Base-by-base conservation (phyloP, 1,140 invertebrate species). In the Caenorhabditis tropicalis region DNA sequence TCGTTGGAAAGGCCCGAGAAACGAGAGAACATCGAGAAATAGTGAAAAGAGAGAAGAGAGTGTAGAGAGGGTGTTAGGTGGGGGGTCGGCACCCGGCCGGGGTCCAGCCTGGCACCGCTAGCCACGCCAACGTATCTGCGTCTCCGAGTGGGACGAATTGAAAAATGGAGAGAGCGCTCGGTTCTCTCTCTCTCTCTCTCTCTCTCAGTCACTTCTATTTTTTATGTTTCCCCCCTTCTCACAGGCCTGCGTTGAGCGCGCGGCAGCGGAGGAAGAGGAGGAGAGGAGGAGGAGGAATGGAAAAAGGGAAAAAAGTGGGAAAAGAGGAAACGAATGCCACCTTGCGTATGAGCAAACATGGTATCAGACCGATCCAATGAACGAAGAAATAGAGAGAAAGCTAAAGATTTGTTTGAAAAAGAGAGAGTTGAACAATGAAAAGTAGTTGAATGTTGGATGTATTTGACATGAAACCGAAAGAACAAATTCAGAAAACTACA, bases 241-340 rank as follows among this genome's bases (percentile, higher is more conserved):
- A 1, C 6, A 33, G n/a, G 58, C 58, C n/a, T 74, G 65, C 65
- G 65, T 74, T 74, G 36, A 24, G 65, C 65, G 65, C 65, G 65
- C 65, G 65, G 65, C 65, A 65, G 36, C 16, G 65, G 65, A 65
- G 58, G 31, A 65, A 36, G 9, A 24, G 29, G 21, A 21, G 10
- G 27, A 60, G 19, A 60, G 19, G 56, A 60, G 9, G n/a, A 29
- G 24, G 24, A 12, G n/a, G 56, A 27, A n/a, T 9, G 56, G 56
- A n/a, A 24, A 24, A 74, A 21, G 10, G 53, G 21, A 24, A 74
- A 43, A 46, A 74, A 74, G 65, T 74, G 65, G 65, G 65, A 46
- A 74, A 74, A 74, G 65, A 74, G 65, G 65, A 74, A 74, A 74
- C 65, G 65, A 74, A 74, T 74, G 65, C 65, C 65, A 74, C 65